Conservation (phyloP, 2,888 invertebrate species). For the Catocala fraxini region DNA sequence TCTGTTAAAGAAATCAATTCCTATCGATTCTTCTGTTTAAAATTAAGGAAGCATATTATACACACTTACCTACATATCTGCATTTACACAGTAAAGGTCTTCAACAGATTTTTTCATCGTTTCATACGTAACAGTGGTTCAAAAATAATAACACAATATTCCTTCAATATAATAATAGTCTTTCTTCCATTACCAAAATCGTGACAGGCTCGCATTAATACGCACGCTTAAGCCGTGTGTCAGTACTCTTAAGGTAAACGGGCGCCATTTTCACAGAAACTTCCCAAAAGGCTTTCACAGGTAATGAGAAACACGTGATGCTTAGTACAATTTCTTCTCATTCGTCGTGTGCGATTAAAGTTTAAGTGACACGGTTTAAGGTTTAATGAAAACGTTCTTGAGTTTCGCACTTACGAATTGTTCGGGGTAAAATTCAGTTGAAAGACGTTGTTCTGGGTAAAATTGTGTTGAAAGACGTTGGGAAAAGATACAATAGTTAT, state of each 20-base stretch:
- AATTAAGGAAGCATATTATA: no score
- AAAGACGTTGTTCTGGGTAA: not conserved
- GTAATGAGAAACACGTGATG: slow-evolving; percentile 67
- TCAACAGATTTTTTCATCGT: no score
- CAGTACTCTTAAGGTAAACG: slow-evolving; percentile 48
- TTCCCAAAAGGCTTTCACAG: slow-evolving; percentile 62
- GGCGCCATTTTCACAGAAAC: slow-evolving; percentile 68
- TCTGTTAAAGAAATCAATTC: no score
- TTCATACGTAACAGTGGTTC: no score
- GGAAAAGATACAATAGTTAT: no score
- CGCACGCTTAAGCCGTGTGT: slow-evolving; percentile 36
- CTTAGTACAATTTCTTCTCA: slow-evolving; percentile 59
- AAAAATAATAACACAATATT: no score
- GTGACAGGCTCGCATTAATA: not conserved
- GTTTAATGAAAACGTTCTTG: slow-evolving; percentile 31
- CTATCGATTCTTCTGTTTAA: no score
- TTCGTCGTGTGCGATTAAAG: slow-evolving; percentile 56
- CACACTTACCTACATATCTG: no score
- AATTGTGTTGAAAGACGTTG: not conserved
- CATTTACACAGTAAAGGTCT: no score
- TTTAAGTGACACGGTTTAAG: slow-evolving; percentile 35
- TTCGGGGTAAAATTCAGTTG: slow-evolving; percentile 9
- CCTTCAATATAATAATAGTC: no score
- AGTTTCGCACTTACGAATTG: slow-evolving; percentile 19
- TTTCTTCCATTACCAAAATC: not conserved